phyloP scores from a whole-genome alignment of 2,113 vertebrate species.

The Ginglymostoma cirratum region DNA sequence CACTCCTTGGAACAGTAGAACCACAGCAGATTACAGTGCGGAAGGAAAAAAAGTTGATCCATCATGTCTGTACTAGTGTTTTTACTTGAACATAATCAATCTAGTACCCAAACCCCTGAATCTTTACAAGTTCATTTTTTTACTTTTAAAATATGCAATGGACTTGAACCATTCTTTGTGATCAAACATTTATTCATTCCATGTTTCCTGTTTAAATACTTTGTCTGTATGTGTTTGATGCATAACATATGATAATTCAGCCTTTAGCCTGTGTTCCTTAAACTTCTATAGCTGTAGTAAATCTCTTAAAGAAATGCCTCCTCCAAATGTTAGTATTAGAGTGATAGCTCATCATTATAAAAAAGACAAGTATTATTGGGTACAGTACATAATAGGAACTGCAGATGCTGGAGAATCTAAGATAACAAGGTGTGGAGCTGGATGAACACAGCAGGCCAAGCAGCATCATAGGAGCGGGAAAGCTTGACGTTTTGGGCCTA shows the following conservation, averaged over 20 bases:
- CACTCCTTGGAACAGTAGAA: background rate
- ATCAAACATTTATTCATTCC: background rate
- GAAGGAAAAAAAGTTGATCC: background rate
- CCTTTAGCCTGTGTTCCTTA: background rate
- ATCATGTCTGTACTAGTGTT: background rate
- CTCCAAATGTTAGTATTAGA: background rate
- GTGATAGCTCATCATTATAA: background rate
- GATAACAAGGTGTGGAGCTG: no score
- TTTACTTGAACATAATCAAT: background rate
- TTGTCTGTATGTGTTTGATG: background rate
- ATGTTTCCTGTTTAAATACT: background rate
- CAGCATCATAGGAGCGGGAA: no score
- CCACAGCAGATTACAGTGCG: background rate
- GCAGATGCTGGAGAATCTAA: no score
- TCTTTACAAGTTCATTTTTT: background rate
- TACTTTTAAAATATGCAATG: background rate
- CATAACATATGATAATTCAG: background rate
- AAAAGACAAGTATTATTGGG: background rate
- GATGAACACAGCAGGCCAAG: no score
- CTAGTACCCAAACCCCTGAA: background rate
- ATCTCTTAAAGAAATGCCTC: background rate
- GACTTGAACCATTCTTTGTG: background rate
- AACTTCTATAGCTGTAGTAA: background rate
- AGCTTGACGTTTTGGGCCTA: no score
- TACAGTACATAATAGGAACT: no score